Percentiles rank a stretch among this genome's conserved stretches.
phyloP scores from a whole-genome alignment of 2,888 invertebrate genomes.

The Bembecia ichneumoniformis region DNA sequence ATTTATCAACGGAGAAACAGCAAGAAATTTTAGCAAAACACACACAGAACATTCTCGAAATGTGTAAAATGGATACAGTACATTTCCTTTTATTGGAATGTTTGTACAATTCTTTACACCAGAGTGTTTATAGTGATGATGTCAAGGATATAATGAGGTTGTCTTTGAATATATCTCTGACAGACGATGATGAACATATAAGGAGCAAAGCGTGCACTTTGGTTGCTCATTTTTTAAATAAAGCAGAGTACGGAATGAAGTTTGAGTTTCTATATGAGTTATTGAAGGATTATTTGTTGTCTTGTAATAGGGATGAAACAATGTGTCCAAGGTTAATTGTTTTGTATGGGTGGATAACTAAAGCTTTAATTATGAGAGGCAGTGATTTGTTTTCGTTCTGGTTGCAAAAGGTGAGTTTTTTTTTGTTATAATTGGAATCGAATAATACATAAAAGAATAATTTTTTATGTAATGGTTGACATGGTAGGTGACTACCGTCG shows the following conservation, averaged over 20 bases:
- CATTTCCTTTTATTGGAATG: conserved; percentile 63
- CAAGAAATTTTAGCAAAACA: conserved; percentile 31
- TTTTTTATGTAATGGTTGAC: too few species aligned
- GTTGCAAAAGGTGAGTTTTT: conserved; percentile 46
- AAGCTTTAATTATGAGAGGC: conserved; percentile 50
- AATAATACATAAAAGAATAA: too few species aligned
- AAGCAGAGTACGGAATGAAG: conserved; percentile 50
- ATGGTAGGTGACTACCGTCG: too few species aligned
- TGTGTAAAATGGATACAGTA: conserved; percentile 31
- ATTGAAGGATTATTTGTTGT: conserved; percentile 32
- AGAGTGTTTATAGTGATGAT: conserved; percentile 36
- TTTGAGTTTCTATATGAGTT: conserved; percentile 50
- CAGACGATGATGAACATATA: conserved; percentile 33
- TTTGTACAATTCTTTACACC: conserved; percentile 60
- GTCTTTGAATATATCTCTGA: conserved; percentile 42
- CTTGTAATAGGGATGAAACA: conserved; percentile 23
- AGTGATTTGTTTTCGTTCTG: conserved; percentile 48
- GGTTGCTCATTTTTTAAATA: conserved; percentile 74
- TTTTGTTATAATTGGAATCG: too few species aligned
- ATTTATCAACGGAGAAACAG: conserved; percentile 45
- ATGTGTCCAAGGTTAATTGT: conserved; percentile 37
- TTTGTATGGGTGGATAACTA: conserved; percentile 56
- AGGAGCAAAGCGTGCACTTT: conserved; percentile 59
- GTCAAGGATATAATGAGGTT: conserved; percentile 43
- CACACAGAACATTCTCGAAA: conserved; percentile 29